phyloP scores from a whole-genome alignment of 2,797 vertebrate genomes.

The Manis javanica region DNA sequence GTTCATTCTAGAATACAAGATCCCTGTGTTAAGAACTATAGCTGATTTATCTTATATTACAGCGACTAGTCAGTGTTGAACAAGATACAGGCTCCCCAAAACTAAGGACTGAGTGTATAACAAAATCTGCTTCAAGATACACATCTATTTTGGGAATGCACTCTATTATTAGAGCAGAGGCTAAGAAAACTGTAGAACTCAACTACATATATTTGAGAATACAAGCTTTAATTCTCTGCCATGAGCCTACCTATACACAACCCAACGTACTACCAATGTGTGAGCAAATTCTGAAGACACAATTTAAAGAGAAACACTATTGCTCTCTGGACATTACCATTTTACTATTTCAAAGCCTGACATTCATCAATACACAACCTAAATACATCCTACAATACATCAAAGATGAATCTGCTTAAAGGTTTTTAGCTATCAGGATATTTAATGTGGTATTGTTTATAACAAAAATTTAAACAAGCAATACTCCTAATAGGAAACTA shows the following conservation, averaged over 20 bases:
- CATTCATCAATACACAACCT: neutral
- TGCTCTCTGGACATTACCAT: neutral
- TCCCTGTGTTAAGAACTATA: neutral
- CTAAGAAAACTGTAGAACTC: neutral
- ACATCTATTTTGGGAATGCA: neutral
- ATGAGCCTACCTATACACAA: neutral
- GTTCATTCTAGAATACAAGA: neutral
- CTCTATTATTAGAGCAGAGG: neutral
- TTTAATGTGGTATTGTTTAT: neutral
- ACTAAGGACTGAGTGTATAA: neutral
- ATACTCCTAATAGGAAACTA: neutral
- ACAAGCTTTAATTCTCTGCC: neutral
- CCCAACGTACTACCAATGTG: neutral
- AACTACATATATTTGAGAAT: neutral
- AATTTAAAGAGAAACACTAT: neutral
- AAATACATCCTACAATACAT: neutral
- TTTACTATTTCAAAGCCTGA: conserved; percentile 10
- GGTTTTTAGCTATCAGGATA: neutral
- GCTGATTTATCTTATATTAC: neutral
- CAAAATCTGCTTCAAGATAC: neutral
- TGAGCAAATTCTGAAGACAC: neutral
- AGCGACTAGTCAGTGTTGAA: neutral
- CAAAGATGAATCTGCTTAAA: neutral
- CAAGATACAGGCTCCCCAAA: neutral
- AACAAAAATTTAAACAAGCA: neutral